A percentile compares a stretch with the other conserved stretches of the same genome.
phyloP scores from a whole-genome alignment of 1,140 invertebrate genomes.

The Thaumetopoea pityocampa region DNA sequence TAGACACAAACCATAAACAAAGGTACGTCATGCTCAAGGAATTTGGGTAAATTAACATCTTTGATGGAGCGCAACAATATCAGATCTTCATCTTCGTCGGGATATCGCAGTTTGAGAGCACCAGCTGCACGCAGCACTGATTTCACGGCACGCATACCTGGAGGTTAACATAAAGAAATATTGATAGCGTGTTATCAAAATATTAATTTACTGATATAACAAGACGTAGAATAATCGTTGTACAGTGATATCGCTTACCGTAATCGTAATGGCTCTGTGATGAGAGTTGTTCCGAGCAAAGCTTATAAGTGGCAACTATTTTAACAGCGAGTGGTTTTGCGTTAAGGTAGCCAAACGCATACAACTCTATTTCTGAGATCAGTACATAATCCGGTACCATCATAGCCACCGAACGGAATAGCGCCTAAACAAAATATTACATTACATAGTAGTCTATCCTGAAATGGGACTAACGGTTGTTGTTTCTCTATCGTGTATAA shows the following conservation, averaged over 20 bases:
- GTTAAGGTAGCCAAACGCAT: constrained; percentile 94
- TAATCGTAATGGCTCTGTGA: constrained; percentile 98
- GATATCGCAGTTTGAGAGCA: constrained; percentile 92
- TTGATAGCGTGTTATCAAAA: not conserved
- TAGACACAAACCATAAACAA: too few relatives aligned
- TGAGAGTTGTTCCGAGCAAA: constrained; percentile 96
- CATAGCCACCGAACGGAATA: constrained; percentile 98
- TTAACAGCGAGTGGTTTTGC: constrained; percentile 93
- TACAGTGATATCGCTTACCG: constrained; percentile 77
- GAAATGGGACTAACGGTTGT: not conserved
- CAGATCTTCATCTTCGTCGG: constrained; percentile 88
- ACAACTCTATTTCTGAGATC: constrained; percentile 95
- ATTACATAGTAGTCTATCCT: not conserved
- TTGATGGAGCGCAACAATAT: constrained; percentile 92
- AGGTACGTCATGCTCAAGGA: constrained; percentile 90
- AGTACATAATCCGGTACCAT: constrained; percentile 98
- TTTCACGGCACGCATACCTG: constrained; percentile 91
- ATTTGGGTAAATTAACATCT: constrained; percentile 96
- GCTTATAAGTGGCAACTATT: constrained; percentile 94
- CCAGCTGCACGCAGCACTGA: constrained; percentile 93
- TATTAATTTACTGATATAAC: not conserved
- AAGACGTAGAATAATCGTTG: not conserved
- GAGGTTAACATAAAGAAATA: not conserved
- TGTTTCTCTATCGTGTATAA: too few relatives aligned
- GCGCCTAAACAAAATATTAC: constrained; percentile 76